Conservation (phyloP, 2,113 vertebrate genomes). For the Drymodes brunneopygia region DNA sequence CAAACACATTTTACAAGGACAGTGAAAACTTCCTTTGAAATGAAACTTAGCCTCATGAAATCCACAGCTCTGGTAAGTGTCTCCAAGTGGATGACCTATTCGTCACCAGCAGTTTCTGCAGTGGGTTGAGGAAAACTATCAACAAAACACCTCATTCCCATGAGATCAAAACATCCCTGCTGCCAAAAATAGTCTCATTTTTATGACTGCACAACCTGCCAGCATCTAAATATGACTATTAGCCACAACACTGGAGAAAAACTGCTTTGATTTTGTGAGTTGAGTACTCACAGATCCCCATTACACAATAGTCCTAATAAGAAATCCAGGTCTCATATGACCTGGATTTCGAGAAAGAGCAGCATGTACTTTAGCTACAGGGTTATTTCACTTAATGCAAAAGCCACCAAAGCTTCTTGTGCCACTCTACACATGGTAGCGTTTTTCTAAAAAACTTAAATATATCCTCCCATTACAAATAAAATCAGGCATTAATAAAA, state of each 20-base stretch:
- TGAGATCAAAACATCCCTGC: background rate
- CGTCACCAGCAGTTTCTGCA: background rate
- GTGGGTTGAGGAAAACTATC: background rate
- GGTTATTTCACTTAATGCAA: background rate
- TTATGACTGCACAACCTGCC: background rate
- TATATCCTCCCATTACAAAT: background rate
- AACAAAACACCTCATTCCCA: conserved; percentile 28
- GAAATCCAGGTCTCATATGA: background rate
- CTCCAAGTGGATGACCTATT: conserved; percentile 8
- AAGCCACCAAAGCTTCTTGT: background rate
- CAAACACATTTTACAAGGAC: background rate
- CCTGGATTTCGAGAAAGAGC: background rate
- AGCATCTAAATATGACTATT: conserved; percentile 1
- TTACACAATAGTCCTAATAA: background rate
- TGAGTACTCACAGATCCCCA: background rate
- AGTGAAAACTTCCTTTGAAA: conserved; percentile 21
- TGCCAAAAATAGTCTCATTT: conserved; percentile 32
- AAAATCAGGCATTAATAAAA: background rate
- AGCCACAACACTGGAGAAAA: background rate
- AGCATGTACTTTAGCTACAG: background rate
- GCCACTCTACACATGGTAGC: background rate
- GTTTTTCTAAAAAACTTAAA: background rate
- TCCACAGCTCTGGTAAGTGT: background rate
- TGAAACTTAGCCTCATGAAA: conserved; percentile 6
- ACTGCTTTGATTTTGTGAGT: conserved; percentile 2